Conservation (phyloP, 2,113 vertebrate species). For the Origma solitaria region DNA sequence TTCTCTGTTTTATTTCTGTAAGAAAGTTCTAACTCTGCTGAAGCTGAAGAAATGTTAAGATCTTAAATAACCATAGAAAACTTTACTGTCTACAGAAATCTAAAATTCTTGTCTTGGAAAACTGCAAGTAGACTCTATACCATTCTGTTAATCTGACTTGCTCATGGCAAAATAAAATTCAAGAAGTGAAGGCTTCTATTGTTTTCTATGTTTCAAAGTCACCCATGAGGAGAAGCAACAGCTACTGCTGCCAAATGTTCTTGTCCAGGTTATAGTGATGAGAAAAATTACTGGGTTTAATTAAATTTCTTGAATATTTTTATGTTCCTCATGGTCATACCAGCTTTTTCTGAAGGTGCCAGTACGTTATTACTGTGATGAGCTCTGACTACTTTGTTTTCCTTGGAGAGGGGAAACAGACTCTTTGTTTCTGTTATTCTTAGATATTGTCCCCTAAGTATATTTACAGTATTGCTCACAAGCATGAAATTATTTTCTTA, state of each 20-base stretch:
- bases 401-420: neutral
- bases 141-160: neutral
- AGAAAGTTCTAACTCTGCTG: neutral
- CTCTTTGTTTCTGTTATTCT: neutral
- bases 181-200: neutral
- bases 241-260: neutral
- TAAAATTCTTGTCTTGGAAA: neutral
- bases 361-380: neutral
- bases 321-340: fast-evolving
- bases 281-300: neutral
- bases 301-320: neutral
- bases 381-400: neutral
- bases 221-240: neutral
- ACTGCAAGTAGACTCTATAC: neutral
- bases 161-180: neutral
- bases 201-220: neutral
- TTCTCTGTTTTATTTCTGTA: neutral
- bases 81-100: neutral
- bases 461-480: neutral
- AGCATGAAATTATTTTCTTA: neutral
- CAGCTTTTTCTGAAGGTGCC: neutral
- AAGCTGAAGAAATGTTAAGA: neutral
- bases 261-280: neutral
- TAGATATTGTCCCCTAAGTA: neutral
- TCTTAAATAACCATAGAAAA: neutral